These are phyloP conservation scores for Actinostola sp. DNA, from an alignment of 92 coral and sea anemone species.

Conservation along the genomic window DNA sequence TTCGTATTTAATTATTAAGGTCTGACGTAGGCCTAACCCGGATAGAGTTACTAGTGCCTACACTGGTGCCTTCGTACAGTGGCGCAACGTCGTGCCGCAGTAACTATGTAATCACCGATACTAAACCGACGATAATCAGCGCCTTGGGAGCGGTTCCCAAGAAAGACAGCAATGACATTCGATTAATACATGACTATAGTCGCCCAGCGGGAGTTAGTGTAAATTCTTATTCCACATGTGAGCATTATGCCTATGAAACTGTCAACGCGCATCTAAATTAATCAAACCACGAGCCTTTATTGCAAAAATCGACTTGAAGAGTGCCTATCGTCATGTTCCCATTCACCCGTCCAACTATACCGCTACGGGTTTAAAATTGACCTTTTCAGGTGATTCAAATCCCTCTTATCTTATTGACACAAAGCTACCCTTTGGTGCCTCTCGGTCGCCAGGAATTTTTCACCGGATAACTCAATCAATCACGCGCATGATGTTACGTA, in stretches of 20 bases:
- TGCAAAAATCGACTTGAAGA: background rate
- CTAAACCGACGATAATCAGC: slow-evolving; percentile 21
- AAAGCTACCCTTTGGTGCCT: slow-evolving; percentile 32
- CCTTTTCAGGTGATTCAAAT: background rate
- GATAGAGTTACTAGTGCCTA: too few species aligned
- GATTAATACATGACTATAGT: slow-evolving; percentile 33
- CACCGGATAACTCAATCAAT: slow-evolving; percentile 29
- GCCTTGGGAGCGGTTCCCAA: slow-evolving; percentile 31
- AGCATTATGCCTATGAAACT: slow-evolving; percentile 5
- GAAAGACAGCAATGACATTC: slow-evolving; percentile 32
- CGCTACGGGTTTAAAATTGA: slow-evolving; percentile 44
- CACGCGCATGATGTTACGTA: slow-evolving; percentile 35
- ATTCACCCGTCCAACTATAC: slow-evolving; percentile 40
- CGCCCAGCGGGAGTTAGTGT: slow-evolving; percentile 17
- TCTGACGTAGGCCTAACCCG: too few species aligned
- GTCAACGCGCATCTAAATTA: background rate
- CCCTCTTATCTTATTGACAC: background rate
- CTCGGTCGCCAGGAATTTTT: slow-evolving; percentile 11
- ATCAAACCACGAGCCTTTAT: slow-evolving; percentile 8
- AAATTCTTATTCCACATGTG: slow-evolving; percentile 4
- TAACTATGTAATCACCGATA: slow-evolving; percentile 13
- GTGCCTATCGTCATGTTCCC: background rate
- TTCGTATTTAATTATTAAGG: too few species aligned
- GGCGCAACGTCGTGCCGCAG: too few species aligned
- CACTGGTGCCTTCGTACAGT: too few species aligned